Evolutionary conservation across 2,888 invertebrate genomes (phyloP), one percentile per base, ranked within the genome.

Genomic region (Molanna angustata): DNA sequence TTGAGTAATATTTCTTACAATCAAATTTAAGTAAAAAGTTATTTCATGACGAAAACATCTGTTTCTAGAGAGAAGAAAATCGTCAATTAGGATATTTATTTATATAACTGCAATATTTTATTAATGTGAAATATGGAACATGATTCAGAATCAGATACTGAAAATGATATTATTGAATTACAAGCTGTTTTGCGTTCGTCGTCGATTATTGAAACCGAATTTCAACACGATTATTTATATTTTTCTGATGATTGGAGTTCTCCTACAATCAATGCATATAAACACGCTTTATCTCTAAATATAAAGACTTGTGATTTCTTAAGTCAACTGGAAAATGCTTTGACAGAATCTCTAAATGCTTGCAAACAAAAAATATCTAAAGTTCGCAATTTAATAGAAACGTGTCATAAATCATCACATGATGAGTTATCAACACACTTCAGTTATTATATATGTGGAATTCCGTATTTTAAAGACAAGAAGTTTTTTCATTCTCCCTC

Each of bases 391-490:
- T 44, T 11, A 65, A 57, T 59, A 43, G 54, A 14, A 63, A 7
- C 11, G 7, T 48, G 37, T 47, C 52, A 14, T 6, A 63, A n/a
- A 9, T 13, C n/a, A n/a, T n/a, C n/a, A n/a, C n/a, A 13, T 13
- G 13, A 13, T 22, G 4, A 21, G 3, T 32, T 32, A 3, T 16
- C 11, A 16, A 18, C 17, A 21, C 35, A 37, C 11, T 27, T 16
- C 21, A 64, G 67, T 19, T 70, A 71, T 32, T 64, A 69, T 1
- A 64, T 63, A 44, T 74, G 80, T 64, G 76, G 83, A 21, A 73
- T 78, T 61, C 80, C 87, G 1, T 89, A 84, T 64, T 89, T 89
- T 60, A 86, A 85, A 63, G 84, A 85, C 61, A 69, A 65, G 17
- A 62, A 70, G 16, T 73, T 75, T 17, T 81, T 78, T 60, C 67